Conservation (phyloP, 2,113 vertebrate species). For the Cygnus buccinator region DNA sequence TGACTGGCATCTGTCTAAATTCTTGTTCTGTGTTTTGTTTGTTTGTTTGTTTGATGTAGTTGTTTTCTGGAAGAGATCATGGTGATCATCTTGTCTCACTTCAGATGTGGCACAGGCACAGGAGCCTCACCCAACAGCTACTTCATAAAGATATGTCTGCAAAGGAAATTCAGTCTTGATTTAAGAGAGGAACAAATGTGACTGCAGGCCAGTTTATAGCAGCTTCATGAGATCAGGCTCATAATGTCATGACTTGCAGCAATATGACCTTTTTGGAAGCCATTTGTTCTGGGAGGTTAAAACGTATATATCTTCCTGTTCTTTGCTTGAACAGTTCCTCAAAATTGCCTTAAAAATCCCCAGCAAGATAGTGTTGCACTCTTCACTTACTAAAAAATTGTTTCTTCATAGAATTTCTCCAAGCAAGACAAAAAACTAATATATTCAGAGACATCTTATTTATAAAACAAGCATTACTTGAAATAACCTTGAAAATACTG, state of each 20-base stretch:
- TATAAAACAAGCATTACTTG: neutral
- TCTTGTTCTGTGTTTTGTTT: neutral
- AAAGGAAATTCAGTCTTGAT: neutral
- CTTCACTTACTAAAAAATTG: neutral
- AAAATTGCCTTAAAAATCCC: neutral
- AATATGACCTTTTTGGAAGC: constrained; percentile 26
- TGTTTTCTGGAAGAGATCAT: neutral
- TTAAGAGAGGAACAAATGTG: neutral
- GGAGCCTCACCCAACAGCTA: neutral
- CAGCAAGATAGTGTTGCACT: neutral
- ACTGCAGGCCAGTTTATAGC: neutral
- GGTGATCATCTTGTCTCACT: neutral
- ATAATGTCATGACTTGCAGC: neutral
- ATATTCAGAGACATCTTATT: neutral
- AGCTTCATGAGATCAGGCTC: neutral
- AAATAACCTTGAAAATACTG: neutral
- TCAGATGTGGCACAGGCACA: neutral
- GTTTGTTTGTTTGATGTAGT: no score
- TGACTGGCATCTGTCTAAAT: fast-evolving
- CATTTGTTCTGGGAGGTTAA: neutral
- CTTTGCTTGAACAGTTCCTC: neutral
- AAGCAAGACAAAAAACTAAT: neutral
- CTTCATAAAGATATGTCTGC: neutral
- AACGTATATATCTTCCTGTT: neutral
- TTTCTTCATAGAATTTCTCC: neutral